These are phyloP conservation scores for Chromoteleia sp. DNA, from an alignment of 2,888 invertebrate genomes.

Conservation along the genomic window DNA sequence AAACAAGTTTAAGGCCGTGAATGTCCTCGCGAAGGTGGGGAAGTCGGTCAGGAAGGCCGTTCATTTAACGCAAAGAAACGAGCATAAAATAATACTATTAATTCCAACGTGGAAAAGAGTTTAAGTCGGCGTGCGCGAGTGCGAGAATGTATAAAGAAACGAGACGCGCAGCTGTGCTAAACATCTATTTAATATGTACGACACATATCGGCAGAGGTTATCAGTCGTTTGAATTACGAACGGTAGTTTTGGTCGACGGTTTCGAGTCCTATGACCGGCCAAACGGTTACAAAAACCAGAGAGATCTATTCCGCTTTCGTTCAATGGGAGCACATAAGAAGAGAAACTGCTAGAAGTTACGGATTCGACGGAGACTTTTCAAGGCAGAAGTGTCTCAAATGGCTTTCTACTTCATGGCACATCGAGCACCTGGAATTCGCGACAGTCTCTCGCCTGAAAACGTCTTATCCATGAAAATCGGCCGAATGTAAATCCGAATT, in stretches of 20 bases:
- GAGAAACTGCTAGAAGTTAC: conserved; percentile 53
- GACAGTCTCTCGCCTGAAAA: conserved; percentile 43
- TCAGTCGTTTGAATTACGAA: conserved; percentile 28
- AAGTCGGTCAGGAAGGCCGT: too few relatives aligned
- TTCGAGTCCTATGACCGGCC: neutral
- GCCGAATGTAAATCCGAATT: conserved; percentile 53
- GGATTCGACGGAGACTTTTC: conserved; percentile 52
- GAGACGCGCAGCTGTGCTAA: too few relatives aligned
- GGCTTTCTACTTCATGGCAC: conserved; percentile 73
- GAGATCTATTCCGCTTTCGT: conserved; percentile 44
- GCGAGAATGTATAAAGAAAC: too few relatives aligned
- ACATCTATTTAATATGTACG: neutral
- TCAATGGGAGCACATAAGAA: conserved; percentile 46
- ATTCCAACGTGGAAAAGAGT: too few relatives aligned
- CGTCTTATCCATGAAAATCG: conserved; percentile 47
- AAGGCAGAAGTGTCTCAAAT: conserved; percentile 66
- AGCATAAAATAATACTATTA: too few relatives aligned
- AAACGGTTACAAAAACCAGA: conserved; percentile 32
- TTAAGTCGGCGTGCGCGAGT: too few relatives aligned
- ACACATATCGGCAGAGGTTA: conserved; percentile 33
- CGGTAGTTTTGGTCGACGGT: conserved; percentile 29
- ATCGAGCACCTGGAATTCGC: conserved; percentile 71
- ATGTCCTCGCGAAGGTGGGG: too few relatives aligned
- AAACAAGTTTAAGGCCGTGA: too few relatives aligned
- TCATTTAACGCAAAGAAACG: too few relatives aligned